Conservation (phyloP, 2,797 vertebrate species). For the Danio tinwini region DNA sequence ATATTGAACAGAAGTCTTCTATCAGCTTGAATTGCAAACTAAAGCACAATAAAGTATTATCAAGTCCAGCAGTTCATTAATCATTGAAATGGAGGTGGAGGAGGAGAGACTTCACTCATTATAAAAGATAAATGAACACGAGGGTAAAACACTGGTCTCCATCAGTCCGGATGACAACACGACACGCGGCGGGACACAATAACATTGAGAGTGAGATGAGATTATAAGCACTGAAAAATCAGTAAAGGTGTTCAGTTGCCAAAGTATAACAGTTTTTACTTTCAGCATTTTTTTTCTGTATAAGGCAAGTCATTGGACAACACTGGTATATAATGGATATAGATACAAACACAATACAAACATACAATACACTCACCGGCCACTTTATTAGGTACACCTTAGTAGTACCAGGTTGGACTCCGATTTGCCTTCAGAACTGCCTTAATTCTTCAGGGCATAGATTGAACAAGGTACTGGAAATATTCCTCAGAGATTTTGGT, state of each 20-base stretch:
- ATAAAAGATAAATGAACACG: conserved; percentile 75
- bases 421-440: too few species aligned
- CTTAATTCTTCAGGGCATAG: too few species aligned
- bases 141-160: conserved; percentile 67
- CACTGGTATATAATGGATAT: too few species aligned
- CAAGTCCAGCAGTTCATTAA: conserved; percentile 73
- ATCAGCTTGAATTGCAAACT: conserved; percentile 48
- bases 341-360: too few species aligned
- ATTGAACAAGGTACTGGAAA: too few species aligned
- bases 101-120: conserved; percentile 64
- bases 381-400: too few species aligned
- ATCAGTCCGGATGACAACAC: conserved; percentile 9
- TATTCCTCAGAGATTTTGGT: too few species aligned
- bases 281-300: too few species aligned
- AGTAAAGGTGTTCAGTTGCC: background rate
- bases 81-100: conserved; percentile 69
- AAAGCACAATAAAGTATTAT: conserved; percentile 62
- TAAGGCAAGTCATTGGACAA: too few species aligned
- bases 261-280: background rate
- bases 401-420: too few species aligned
- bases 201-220: conserved; percentile 2
- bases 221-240: background rate
- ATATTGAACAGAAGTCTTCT: conserved; percentile 17
- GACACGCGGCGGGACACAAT: background rate
- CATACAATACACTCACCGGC: too few species aligned